phyloP scores from a whole-genome alignment of 2,888 invertebrate genomes.

The Chironomus riparius region DNA sequence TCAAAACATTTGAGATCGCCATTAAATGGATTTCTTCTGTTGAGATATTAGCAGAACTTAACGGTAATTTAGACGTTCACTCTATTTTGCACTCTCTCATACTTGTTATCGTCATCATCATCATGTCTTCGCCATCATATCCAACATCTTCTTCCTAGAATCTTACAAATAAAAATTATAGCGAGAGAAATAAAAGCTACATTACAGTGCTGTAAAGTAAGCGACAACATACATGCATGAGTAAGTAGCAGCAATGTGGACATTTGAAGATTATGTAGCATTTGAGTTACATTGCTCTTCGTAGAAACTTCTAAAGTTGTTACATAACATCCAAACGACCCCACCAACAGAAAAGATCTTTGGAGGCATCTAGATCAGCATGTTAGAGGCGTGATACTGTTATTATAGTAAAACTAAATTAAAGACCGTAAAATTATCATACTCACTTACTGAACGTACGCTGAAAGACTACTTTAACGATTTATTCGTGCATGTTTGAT shows the following conservation, averaged over 20 bases:
- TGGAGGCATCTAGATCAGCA: background rate
- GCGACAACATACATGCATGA: background rate
- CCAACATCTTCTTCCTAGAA: no score
- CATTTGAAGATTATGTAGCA: background rate
- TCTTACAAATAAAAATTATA: no score
- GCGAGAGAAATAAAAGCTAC: no score
- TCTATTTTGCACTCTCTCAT: background rate
- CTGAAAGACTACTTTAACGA: background rate
- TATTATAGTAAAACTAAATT: conserved; percentile 1
- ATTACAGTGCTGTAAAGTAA: no score
- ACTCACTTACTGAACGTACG: background rate
- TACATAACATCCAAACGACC: no score
- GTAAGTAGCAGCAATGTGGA: background rate
- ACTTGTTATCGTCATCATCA: background rate
- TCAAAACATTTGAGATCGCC: background rate
- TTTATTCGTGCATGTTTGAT: no score
- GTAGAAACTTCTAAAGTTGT: no score
- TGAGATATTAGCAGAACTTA: background rate
- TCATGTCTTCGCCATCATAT: background rate
- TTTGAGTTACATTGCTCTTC: no score
- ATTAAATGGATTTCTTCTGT: background rate
- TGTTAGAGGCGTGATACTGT: conserved; percentile 19
- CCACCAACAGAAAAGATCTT: no score
- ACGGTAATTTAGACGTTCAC: background rate
- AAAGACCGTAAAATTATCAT: background rate